phyloP scores from a whole-genome alignment of 2,797 vertebrate species.

The Crotalus adamanteus region DNA sequence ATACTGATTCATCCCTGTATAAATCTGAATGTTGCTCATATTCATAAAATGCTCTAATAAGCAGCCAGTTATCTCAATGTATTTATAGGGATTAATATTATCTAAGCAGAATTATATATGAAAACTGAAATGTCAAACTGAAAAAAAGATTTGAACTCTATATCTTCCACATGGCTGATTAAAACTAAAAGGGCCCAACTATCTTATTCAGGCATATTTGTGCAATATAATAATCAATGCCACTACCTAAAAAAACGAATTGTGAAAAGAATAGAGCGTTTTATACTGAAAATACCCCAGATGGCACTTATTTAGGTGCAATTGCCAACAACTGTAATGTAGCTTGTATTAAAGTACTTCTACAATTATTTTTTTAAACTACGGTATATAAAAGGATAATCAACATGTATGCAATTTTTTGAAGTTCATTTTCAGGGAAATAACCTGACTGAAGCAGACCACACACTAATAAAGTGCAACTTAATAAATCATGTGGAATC shows the following conservation, averaged over 20 bases:
- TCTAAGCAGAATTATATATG: not conserved
- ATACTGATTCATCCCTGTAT: not conserved
- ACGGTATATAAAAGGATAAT: conserved; percentile 72
- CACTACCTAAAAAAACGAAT: not conserved
- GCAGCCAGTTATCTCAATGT: not conserved
- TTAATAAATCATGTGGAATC: conserved; percentile 93
- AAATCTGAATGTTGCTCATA: not conserved
- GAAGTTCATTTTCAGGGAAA: conserved; percentile 73
- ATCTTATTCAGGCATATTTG: not conserved
- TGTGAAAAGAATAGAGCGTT: conserved; percentile 17
- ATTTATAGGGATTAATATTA: not conserved
- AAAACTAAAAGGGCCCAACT: not conserved
- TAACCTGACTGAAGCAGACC: conserved; percentile 78
- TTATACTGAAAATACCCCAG: conserved; percentile 48
- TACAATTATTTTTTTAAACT: conserved; percentile 32
- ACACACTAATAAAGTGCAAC: conserved; percentile 89
- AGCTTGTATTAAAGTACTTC: not conserved
- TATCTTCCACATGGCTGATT: not conserved
- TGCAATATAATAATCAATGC: not conserved
- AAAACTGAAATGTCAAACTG: not conserved
- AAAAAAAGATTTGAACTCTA: not conserved
- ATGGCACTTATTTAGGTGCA: conserved; percentile 21
- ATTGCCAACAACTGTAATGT: not conserved
- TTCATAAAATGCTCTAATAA: not conserved
- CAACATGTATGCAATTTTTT: conserved; percentile 74